phyloP scores from a whole-genome alignment of 2,797 vertebrate species.

The Naso thynnoides region DNA sequence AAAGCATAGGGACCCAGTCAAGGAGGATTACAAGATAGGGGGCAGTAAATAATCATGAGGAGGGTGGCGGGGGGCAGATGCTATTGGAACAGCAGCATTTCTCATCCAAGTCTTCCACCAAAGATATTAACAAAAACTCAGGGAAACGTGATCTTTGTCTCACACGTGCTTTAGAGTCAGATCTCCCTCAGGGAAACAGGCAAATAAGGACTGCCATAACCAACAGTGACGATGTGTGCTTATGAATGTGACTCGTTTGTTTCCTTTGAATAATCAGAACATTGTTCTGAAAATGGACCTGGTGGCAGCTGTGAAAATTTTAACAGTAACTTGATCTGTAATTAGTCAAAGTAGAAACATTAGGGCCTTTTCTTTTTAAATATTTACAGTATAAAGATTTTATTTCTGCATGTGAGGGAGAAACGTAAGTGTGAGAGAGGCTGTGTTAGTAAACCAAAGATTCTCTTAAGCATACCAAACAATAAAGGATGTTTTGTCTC shows the following conservation, averaged over 20 bases:
- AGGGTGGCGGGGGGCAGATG: background rate
- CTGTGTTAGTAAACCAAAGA: background rate
- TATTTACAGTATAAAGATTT: background rate
- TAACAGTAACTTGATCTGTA: background rate
- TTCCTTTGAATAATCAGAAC: conserved; percentile 15
- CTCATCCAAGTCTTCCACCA: background rate
- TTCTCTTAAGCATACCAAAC: conserved; percentile 2
- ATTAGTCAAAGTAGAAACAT: background rate
- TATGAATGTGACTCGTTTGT: conserved; percentile 6
- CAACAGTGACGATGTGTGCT: conserved; percentile 1
- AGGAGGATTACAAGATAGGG: conserved; percentile 26
- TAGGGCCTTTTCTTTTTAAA: background rate
- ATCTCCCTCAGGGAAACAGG: background rate
- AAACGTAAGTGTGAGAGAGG: conserved; percentile 4
- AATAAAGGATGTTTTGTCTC: conserved; percentile 51
- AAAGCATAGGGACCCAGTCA: conserved; percentile 43
- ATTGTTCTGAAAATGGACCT: conserved; percentile 7
- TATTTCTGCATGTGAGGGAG: background rate
- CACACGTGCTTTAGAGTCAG: background rate
- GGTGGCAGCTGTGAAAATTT: background rate
- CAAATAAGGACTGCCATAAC: conserved; percentile 9
- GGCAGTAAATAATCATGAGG: conserved; percentile 12
- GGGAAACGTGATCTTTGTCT: background rate
- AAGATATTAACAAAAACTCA: background rate
- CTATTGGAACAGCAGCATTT: background rate